Conservation (phyloP, 2,113 vertebrate genomes). For the Lepidothrix coronata region DNA sequence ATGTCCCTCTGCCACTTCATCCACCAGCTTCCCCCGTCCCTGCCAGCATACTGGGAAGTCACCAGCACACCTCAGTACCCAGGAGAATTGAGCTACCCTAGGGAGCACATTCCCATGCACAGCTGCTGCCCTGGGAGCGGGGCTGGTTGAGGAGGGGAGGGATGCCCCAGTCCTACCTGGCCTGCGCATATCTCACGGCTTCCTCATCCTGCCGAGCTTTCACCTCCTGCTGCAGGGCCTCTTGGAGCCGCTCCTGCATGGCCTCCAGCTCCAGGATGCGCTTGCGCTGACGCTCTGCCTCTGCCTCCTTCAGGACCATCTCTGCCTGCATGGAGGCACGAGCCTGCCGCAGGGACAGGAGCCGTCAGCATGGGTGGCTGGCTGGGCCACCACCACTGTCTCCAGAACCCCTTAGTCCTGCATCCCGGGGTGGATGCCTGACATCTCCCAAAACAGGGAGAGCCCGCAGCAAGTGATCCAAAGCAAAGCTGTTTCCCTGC, state of each 20-base stretch:
- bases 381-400: accelerated
- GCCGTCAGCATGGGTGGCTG: not conserved
- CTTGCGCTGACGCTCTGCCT: conserved; percentile 86
- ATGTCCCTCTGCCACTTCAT: not conserved
- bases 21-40: not conserved
- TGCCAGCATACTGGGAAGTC: not conserved
- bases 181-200: conserved; percentile 85
- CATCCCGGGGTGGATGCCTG: not conserved
- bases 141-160: not conserved
- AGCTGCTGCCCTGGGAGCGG: not conserved
- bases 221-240: conserved; percentile 91
- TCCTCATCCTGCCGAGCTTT: conserved; percentile 89
- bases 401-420: not conserved
- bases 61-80: not conserved
- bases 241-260: conserved; percentile 89
- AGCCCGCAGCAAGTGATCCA: not conserved
- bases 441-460: not conserved
- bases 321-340: conserved; percentile 93
- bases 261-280: conserved; percentile 91
- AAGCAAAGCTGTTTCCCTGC: not conserved
- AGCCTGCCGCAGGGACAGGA: conserved; percentile 68
- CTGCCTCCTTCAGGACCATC: conserved; percentile 91
- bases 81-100: not conserved
- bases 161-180: conserved; percentile 76
- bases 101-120: not conserved